A percentile compares a stretch with the other conserved stretches of the same genome.
phyloP scores from a whole-genome alignment of 2,113 vertebrate species.

The Ursus arctos region DNA sequence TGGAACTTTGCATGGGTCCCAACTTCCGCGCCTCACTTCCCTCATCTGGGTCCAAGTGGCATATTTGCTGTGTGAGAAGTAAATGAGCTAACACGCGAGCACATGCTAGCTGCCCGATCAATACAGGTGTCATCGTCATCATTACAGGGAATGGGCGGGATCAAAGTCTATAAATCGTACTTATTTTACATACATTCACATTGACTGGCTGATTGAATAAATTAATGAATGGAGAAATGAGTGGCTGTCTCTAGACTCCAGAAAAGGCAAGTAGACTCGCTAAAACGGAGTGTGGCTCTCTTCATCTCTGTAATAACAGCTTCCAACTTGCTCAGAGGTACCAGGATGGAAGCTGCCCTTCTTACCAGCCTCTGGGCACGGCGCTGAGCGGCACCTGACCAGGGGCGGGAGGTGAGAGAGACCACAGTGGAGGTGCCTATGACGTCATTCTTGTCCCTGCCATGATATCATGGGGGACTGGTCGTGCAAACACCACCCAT shows the following conservation, averaged over 20 bases:
- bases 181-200: not conserved
- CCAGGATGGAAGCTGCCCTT: not conserved
- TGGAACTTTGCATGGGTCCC: not conserved
- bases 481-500: not conserved
- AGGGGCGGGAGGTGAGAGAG: not conserved
- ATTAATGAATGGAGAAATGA: not conserved
- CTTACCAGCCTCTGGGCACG: not conserved
- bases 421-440: too few species aligned
- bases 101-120: not conserved
- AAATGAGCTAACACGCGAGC: not conserved
- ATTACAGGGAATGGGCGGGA: not conserved
- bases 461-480: rapidly evolving
- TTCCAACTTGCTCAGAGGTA: not conserved
- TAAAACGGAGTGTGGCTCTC: not conserved
- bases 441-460: not conserved
- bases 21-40: not conserved
- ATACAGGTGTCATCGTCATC: not conserved
- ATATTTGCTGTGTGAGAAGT: not conserved
- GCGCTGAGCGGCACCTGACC: rapidly evolving
- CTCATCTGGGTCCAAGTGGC: not conserved
- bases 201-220: not conserved
- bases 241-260: not conserved
- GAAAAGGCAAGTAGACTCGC: not conserved
- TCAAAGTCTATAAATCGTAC: not conserved
- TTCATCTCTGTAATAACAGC: not conserved